Base-by-base conservation (phyloP, 1,140 invertebrate genomes). In the Palaemon carinicauda region DNA sequence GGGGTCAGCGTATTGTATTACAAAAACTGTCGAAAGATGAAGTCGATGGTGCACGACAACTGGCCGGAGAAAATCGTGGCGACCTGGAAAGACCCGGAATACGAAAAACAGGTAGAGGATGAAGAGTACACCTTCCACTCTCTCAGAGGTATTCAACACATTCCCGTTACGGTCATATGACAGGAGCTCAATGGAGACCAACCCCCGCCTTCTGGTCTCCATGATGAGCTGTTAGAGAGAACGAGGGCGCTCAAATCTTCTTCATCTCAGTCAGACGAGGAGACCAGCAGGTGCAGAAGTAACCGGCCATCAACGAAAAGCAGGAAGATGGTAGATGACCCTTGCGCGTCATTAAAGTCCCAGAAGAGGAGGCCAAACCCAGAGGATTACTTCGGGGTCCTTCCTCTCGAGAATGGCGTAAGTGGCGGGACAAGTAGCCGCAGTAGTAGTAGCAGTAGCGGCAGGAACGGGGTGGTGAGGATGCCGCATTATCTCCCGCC, bases 171-270 rank as follows among this genome's bases (percentile, higher is more conserved):
- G 17, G 88, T 89, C 74, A 89, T 89, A 71, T 89, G 88, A 89
- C 88, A 89, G 84, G 88, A 89, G 88, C 88, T 89, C 82, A 82
- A 80, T 89, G 88, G 88, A 82, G 85, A 87, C 73, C 85, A 82
- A 29, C 82, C 85, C 7, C 54, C 65, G 27, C 81, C 80, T 52
- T 77, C 82, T 73, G 88, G 87, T 80, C 84, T 87, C 82, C 88
- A 89, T 69, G 85, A 89, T n/a, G 88, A 89, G 86, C 82, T 89
- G 14, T 51, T 87, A 15, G 73, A 83, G 51, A 89, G 88, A 74
- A 60, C 75, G 12, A 87, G 54, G 51, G 82, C 75, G 19, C 73
- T 82, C 81, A 86, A 87, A 52, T 80, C 80, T 15, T 54, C 69
- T 54, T 31, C 53, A 14, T 80, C 41, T 41, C 41, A 41, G 41